Percentiles rank a stretch among this genome's conserved stretches.
Conservation (phyloP, 2,113 vertebrate species). For the Willisornis vidua region DNA sequence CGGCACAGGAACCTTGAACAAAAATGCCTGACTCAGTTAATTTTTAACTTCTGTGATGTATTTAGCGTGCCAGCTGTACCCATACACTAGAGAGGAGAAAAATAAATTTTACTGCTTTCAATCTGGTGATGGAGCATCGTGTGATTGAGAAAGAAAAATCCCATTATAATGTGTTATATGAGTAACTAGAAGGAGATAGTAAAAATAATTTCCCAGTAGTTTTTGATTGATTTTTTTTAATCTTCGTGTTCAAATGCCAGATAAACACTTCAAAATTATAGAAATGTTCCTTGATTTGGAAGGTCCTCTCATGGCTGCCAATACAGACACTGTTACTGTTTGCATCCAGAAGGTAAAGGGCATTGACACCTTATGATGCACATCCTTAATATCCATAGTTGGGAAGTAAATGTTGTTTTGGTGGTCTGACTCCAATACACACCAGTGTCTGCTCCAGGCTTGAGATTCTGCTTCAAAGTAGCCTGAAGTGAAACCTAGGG, state of each 20-base stretch:
- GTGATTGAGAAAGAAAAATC: background rate
- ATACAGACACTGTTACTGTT: background rate
- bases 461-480: background rate
- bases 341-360: rapidly evolving
- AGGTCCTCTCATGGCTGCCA: background rate
- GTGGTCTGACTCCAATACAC: background rate
- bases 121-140: background rate
- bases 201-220: background rate
- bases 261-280: background rate
- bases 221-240: background rate
- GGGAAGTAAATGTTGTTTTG: background rate
- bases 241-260: background rate
- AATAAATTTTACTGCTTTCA: background rate
- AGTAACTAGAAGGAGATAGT: background rate
- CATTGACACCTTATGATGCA: background rate
- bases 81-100: background rate
- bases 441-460: background rate
- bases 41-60: background rate
- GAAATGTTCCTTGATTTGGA: background rate
- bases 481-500: background rate
- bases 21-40: conserved; percentile 29
- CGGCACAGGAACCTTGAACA: background rate
- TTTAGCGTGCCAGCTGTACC: background rate
- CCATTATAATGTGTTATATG: background rate
- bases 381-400: background rate